Evolutionary conservation across 2,113 vertebrate genomes (phyloP).

Genomic region (Thunnus maccoyii): DNA sequence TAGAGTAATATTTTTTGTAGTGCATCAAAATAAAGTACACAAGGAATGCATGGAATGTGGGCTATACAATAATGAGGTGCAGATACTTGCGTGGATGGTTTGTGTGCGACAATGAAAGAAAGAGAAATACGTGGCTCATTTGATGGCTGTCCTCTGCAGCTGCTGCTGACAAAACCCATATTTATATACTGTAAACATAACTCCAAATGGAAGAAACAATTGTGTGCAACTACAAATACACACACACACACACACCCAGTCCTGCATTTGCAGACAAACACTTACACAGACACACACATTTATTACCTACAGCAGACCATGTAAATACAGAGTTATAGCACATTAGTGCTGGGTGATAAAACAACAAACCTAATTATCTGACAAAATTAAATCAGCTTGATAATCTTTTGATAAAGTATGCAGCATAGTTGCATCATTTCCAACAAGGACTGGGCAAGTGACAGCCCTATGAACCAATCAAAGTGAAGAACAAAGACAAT

Average conservation of each 20-base stretch:
- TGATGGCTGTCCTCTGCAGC: constrained; percentile 19
- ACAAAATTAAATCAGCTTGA: neutral
- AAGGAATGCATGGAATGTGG: neutral
- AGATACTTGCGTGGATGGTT: constrained; percentile 5
- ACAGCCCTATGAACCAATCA: neutral
- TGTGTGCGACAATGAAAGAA: constrained; percentile 29
- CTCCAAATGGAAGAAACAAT: neutral
- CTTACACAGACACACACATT: neutral
- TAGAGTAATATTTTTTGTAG: constrained; percentile 2
- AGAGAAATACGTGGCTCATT: constrained; percentile 7
- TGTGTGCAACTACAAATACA: neutral
- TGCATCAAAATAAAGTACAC: neutral
- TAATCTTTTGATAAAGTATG: neutral
- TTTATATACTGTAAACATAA: constrained; percentile 4
- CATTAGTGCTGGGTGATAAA: neutral
- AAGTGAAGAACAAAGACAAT: neutral
- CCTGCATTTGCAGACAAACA: neutral
- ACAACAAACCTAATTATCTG: neutral
- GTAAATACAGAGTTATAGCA: neutral
- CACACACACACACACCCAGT: neutral
- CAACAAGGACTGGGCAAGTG: neutral
- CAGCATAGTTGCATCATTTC: neutral
- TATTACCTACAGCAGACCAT: neutral
- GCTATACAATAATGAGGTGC: constrained; percentile 65
- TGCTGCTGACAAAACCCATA: constrained; percentile 3